Percentiles rank a stretch among this genome's conserved stretches.
Conservation (phyloP, 2,113 vertebrate genomes). For the Centropristis striata region DNA sequence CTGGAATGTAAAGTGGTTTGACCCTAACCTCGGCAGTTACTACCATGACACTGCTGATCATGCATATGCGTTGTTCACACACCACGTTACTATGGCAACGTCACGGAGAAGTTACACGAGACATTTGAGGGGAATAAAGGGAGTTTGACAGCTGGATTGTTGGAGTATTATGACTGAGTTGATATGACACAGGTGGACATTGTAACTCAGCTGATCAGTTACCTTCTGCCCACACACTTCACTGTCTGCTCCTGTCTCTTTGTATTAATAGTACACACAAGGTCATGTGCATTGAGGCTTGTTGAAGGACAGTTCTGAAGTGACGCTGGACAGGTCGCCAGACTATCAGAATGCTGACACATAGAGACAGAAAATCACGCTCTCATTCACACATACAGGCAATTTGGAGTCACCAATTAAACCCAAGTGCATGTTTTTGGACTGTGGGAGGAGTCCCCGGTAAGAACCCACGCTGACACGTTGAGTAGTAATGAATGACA, state of each 20-base stretch:
- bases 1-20: conserved; percentile 43
- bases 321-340: too few species aligned
- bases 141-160: not conserved
- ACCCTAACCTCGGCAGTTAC: conserved; percentile 18
- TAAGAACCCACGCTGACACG: too few species aligned
- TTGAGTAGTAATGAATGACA: too few species aligned
- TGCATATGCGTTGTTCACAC: not conserved
- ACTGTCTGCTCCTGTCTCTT: too few species aligned
- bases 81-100: not conserved
- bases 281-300: too few species aligned
- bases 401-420: too few species aligned
- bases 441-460: too few species aligned
- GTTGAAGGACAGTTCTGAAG: too few species aligned
- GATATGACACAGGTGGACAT: conserved; percentile 11
- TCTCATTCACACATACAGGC: too few species aligned
- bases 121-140: not conserved
- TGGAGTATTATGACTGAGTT: not conserved
- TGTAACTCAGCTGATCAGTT: not conserved
- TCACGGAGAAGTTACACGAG: not conserved
- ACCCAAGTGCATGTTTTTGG: too few species aligned
- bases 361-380: too few species aligned
- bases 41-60: not conserved
- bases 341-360: too few species aligned
- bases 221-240: not conserved
- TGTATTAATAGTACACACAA: not conserved